Evolutionary conservation across 2,888 invertebrate genomes (phyloP).

Genomic region (Philereme transversata): DNA sequence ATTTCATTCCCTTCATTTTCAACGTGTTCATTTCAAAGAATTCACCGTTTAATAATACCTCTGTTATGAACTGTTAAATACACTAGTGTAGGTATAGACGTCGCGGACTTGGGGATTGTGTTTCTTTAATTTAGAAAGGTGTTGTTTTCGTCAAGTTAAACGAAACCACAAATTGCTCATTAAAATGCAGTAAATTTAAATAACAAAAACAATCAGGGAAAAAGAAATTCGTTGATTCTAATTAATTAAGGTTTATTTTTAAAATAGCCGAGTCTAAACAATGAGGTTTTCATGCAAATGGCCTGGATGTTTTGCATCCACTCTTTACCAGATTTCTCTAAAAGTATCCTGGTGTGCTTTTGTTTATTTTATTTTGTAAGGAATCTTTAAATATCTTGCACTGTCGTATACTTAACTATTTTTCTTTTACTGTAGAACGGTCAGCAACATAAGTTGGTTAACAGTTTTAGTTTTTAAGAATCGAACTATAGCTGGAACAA

Average conservation of each 20-base stretch:
- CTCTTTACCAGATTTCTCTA: conserved; percentile 38
- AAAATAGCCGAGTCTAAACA: conserved; percentile 46
- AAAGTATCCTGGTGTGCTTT: conserved; percentile 27
- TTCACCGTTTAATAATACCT: conserved; percentile 34
- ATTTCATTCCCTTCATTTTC: conserved; percentile 19
- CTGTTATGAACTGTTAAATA: conserved; percentile 15
- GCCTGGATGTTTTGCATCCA: conserved; percentile 42
- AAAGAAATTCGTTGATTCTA: conserved; percentile 44
- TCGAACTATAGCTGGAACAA: too few relatives aligned
- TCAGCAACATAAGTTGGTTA: too few relatives aligned
- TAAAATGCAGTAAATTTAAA: conserved; percentile 44
- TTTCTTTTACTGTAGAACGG: too few relatives aligned
- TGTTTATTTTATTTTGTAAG: conserved; percentile 17
- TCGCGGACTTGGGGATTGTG: neutral
- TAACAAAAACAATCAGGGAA: conserved; percentile 45
- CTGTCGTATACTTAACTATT: neutral
- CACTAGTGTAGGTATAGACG: neutral
- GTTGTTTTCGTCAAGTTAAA: conserved; percentile 11
- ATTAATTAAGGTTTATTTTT: conserved; percentile 42
- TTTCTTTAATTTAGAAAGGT: neutral
- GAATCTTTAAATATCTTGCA: conserved; percentile 6
- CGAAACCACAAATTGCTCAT: conserved; percentile 38
- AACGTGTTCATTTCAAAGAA: conserved; percentile 19
- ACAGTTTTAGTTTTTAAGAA: too few relatives aligned
- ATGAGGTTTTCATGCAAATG: conserved; percentile 66